Percentiles rank a stretch among this genome's conserved stretches.
Evolutionary conservation across 2,888 invertebrate species (phyloP).

Genomic region (Scrobipalpa atriplicella): DNA sequence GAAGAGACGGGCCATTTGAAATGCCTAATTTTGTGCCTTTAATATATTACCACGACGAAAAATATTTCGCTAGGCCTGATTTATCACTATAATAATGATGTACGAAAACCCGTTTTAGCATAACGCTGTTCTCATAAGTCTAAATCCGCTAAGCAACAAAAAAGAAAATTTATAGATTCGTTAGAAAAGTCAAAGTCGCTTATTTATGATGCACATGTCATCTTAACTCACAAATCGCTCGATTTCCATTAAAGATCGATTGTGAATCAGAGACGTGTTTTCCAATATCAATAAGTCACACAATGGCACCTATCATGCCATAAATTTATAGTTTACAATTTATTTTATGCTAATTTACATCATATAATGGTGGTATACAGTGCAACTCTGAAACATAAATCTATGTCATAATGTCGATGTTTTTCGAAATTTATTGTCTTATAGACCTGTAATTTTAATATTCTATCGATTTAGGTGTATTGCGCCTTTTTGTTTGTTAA

Average conservation of each 20-base stretch:
- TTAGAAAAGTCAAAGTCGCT: slow-evolving; percentile 25
- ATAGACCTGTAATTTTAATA: slow-evolving; percentile 26
- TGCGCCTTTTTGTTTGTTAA: slow-evolving; percentile 7
- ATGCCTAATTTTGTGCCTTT: slow-evolving; percentile 23
- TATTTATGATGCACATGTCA: slow-evolving; percentile 26
- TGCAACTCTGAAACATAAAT: slow-evolving; percentile 30
- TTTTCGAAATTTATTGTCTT: slow-evolving; percentile 30
- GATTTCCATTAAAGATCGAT: slow-evolving; percentile 29
- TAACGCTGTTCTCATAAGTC: neutral
- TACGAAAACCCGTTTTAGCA: slow-evolving; percentile 12
- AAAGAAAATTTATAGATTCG: neutral
- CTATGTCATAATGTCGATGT: slow-evolving; percentile 31
- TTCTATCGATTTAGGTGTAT: slow-evolving; percentile 21
- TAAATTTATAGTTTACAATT: slow-evolving; percentile 40
- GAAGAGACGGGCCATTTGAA: slow-evolving; percentile 21
- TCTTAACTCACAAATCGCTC: slow-evolving; percentile 28
- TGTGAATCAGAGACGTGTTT: slow-evolving; percentile 35
- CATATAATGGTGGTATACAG: slow-evolving; percentile 27
- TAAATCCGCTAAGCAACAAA: neutral
- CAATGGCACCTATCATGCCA: slow-evolving; percentile 40
- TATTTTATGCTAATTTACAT: slow-evolving; percentile 34
- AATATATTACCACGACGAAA: slow-evolving; percentile 5
- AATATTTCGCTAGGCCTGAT: slow-evolving; percentile 17
- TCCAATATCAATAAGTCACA: slow-evolving; percentile 39
- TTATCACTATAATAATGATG: slow-evolving; percentile 22